Conservation (phyloP, 2,888 invertebrate species). For the Subacronicta megacephala region DNA sequence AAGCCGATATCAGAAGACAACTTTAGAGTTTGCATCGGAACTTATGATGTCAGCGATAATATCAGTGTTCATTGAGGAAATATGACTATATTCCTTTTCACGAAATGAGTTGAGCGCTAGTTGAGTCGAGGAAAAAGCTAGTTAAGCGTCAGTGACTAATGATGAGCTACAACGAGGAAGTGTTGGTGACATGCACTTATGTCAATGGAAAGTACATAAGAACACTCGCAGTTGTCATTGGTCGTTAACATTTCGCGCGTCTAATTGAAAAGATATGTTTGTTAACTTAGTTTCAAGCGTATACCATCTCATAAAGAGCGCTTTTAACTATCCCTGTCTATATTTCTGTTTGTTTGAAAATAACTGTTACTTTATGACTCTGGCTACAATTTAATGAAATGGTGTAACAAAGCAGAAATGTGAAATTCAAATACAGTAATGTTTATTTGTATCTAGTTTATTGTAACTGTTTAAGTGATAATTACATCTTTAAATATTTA, state of each 20-base stretch:
- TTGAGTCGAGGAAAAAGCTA: constrained; percentile 30
- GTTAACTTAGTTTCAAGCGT: constrained; percentile 34
- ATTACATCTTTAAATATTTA: neutral
- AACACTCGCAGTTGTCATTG: constrained; percentile 34
- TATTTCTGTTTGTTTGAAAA: constrained; percentile 22
- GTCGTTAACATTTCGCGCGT: constrained; percentile 45
- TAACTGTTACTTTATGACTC: constrained; percentile 30
- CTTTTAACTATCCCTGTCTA: constrained; percentile 37
- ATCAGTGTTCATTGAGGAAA: neutral
- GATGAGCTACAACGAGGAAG: constrained; percentile 41
- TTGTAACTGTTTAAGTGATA: neutral
- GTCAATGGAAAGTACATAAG: constrained; percentile 36
- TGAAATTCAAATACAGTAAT: constrained; percentile 8
- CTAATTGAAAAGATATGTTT: constrained; percentile 58
- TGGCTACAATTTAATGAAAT: constrained; percentile 26
- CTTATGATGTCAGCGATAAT: neutral
- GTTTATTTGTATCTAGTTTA: no score
- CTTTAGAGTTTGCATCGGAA: neutral
- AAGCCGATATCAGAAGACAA: constrained; percentile 6
- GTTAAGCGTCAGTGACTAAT: constrained; percentile 35
- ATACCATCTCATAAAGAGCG: constrained; percentile 37
- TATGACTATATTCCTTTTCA: constrained; percentile 3
- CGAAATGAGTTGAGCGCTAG: constrained; percentile 10
- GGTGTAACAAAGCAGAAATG: constrained; percentile 10
- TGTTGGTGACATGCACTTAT: constrained; percentile 38